phyloP scores from a whole-genome alignment of 1,140 invertebrate species.

The Microplitis demolitor region DNA sequence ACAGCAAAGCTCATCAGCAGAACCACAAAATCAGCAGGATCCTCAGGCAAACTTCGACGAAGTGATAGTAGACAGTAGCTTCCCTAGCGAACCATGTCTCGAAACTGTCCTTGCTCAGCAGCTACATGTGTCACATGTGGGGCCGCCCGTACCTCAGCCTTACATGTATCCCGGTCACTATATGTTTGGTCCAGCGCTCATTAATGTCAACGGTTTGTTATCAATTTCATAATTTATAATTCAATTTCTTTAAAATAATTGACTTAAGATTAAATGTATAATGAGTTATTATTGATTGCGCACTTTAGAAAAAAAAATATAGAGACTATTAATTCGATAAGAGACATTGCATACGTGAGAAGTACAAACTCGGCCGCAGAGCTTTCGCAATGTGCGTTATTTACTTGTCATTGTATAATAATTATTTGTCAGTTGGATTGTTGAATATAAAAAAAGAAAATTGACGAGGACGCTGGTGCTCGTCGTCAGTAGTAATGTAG shows the following conservation, averaged over 20 bases:
- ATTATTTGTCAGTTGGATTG: no score
- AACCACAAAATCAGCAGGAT: conserved; percentile 13
- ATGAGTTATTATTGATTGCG: not conserved
- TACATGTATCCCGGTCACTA: conserved; percentile 62
- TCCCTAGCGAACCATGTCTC: conserved; percentile 11
- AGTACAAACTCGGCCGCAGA: not conserved
- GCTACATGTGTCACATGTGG: conserved; percentile 46
- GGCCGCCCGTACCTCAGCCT: conserved; percentile 50
- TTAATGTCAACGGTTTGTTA: conserved; percentile 61
- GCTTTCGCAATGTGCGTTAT: no score
- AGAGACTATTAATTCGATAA: not conserved
- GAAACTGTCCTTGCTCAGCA: conserved; percentile 44
- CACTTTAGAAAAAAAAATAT: conserved; percentile 22
- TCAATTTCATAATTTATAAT: not conserved
- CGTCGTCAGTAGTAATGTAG: no score
- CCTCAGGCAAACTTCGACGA: conserved; percentile 3
- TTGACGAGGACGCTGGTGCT: no score
- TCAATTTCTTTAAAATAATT: no score
- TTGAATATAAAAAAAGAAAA: no score
- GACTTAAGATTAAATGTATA: no score
- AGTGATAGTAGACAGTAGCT: not conserved
- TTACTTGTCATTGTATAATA: no score
- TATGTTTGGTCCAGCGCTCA: conserved; percentile 59
- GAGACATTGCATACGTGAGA: not conserved
- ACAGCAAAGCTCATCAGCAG: not conserved